A percentile compares a stretch with the other conserved stretches of the same genome.
Conservation (phyloP, 2,113 vertebrate genomes). For the Dasyprocta punctata region DNA sequence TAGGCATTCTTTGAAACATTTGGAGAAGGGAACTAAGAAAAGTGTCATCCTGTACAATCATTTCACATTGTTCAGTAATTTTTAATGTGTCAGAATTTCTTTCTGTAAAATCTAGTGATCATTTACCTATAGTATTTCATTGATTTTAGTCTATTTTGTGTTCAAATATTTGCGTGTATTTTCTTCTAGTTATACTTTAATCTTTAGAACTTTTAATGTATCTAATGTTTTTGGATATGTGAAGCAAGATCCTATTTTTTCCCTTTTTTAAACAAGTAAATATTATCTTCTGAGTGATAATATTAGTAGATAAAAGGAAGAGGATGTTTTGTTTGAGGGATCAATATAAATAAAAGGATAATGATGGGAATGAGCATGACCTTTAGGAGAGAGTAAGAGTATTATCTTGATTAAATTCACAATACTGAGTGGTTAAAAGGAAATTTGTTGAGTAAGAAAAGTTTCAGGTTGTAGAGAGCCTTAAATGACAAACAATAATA, state of each 20-base stretch:
- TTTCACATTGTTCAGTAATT: constrained; percentile 1
- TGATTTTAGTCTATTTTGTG: constrained; percentile 14
- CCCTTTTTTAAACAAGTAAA: background rate
- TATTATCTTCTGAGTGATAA: background rate
- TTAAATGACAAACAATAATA: background rate
- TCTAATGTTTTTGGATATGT: background rate
- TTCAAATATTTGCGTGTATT: constrained; percentile 14
- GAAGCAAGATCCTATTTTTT: background rate
- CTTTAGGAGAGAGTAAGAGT: background rate
- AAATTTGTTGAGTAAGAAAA: constrained; percentile 4
- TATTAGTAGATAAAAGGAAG: background rate
- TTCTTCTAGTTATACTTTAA: background rate
- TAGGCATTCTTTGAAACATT: background rate
- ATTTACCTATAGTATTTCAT: background rate
- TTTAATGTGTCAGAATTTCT: background rate
- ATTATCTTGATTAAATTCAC: background rate
- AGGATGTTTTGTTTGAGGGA: background rate
- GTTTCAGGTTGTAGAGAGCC: background rate
- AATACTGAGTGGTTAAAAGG: background rate
- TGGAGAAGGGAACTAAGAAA: background rate
- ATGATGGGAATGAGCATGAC: background rate
- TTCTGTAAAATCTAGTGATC: background rate
- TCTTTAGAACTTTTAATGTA: constrained; percentile 4
- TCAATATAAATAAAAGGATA: background rate
- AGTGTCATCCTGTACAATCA: background rate